A percentile compares a stretch with the other conserved stretches of the same genome.
These are phyloP conservation scores for Hydropsyche betteni DNA, from an alignment of 2,888 invertebrate genomes.

Conservation along the genomic window DNA sequence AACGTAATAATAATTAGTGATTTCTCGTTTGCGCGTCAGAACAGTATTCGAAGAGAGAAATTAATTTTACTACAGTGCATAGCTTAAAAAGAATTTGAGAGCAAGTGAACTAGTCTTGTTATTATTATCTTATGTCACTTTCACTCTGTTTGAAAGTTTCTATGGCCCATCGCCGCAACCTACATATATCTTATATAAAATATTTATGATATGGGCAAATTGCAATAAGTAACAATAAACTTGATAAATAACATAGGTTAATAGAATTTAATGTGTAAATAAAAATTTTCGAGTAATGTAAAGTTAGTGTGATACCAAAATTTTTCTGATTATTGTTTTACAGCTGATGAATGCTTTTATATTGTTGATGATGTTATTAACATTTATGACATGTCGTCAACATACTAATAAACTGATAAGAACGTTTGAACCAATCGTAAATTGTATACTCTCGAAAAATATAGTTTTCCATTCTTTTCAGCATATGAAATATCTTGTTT, in stretches of 20 bases:
- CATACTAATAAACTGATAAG: no score
- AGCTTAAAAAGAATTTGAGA: slow-evolving; percentile 11
- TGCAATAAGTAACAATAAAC: slow-evolving; percentile 45
- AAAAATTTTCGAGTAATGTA: slow-evolving; percentile 20
- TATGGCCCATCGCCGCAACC: slow-evolving; percentile 18
- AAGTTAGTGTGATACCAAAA: slow-evolving; percentile 34
- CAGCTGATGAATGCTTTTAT: not conserved
- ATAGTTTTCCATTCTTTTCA: no score
- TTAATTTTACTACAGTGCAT: slow-evolving; percentile 15
- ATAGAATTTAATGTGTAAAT: slow-evolving; percentile 24
- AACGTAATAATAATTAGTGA: no score
- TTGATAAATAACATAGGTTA: slow-evolving; percentile 30
- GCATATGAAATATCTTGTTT: no score
- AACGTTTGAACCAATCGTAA: no score
- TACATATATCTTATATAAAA: slow-evolving; percentile 6
- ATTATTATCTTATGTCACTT: slow-evolving; percentile 28
- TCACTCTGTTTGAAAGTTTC: slow-evolving; percentile 19
- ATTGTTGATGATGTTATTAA: not conserved
- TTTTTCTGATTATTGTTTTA: slow-evolving; percentile 3
- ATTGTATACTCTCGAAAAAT: no score
- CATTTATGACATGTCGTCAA: no score
- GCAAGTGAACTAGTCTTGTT: slow-evolving; percentile 36
- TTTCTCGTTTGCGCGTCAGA: no score
- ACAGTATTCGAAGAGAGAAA: slow-evolving; percentile 7
- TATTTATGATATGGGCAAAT: slow-evolving; percentile 43